phyloP scores from a whole-genome alignment of 2,113 vertebrate species.

The Dunckerocampus dactyliophorus region DNA sequence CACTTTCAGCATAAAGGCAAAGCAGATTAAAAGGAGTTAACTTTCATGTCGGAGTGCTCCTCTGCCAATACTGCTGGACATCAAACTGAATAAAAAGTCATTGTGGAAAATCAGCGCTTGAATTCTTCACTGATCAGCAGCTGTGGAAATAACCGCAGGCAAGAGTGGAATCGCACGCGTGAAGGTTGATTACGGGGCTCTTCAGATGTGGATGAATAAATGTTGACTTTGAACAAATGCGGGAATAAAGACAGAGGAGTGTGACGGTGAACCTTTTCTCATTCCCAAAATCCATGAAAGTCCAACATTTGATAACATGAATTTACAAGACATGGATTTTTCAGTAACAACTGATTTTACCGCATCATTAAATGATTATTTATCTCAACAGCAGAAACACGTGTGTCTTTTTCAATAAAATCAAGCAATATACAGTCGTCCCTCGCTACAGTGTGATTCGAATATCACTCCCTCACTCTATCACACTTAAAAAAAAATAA shows the following conservation, averaged over 20 bases:
- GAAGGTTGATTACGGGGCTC: conserved; percentile 33
- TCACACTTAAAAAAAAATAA: too few relatives aligned
- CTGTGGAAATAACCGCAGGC: conserved; percentile 10
- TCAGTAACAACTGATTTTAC: too few relatives aligned
- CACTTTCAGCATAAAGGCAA: conserved; percentile 43
- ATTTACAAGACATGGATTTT: too few relatives aligned
- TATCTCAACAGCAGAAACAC: too few relatives aligned
- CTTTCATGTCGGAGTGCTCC: conserved; percentile 17
- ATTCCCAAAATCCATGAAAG: too few relatives aligned
- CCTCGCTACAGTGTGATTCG: too few relatives aligned
- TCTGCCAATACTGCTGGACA: conserved; percentile 1
- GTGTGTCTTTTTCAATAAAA: too few relatives aligned
- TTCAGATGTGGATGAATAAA: conserved; percentile 24
- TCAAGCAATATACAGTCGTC: too few relatives aligned
- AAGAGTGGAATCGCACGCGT: conserved; percentile 4
- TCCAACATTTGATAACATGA: too few relatives aligned
- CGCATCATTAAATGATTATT: too few relatives aligned
- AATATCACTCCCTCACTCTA: too few relatives aligned
- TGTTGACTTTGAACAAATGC: conserved; percentile 2
- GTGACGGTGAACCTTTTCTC: neutral
- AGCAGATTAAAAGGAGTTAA: conserved; percentile 37
- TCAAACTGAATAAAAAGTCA: neutral
- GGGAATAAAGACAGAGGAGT: neutral
- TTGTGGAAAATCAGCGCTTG: conserved; percentile 1
- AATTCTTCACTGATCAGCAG: conserved; percentile 21